Conservation (phyloP, 2,113 vertebrate species). For the Tragulus kanchil region DNA sequence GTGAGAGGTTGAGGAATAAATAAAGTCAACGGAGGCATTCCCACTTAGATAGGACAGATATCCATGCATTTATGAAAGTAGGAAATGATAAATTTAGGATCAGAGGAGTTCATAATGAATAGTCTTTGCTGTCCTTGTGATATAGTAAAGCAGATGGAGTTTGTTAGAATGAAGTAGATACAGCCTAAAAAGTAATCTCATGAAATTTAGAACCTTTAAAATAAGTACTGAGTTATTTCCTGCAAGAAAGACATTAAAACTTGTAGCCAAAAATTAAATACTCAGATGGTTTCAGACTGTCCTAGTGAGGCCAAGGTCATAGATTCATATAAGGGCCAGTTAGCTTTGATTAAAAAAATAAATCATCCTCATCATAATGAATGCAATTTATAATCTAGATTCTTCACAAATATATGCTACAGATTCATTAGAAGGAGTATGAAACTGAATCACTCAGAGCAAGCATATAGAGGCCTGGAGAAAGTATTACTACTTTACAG, state of each 20-base stretch:
- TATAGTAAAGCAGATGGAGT: background rate
- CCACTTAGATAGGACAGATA: background rate
- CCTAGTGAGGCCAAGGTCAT: conserved; percentile 33
- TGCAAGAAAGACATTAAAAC: conserved; percentile 59
- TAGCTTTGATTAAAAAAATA: conserved; percentile 60
- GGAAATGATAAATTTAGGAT: background rate
- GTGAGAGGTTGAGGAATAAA: background rate
- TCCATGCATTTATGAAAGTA: background rate
- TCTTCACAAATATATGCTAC: background rate
- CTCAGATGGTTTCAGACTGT: background rate
- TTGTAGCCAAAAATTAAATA: conserved; percentile 10
- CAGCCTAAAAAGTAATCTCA: conserved; percentile 20
- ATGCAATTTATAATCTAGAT: background rate
- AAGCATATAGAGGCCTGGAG: background rate
- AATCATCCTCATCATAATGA: background rate
- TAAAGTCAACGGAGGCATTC: background rate
- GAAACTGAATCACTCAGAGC: background rate
- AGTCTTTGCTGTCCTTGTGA: background rate
- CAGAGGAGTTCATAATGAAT: background rate
- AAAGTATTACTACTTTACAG: conserved; percentile 33
- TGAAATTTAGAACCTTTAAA: conserved; percentile 53
- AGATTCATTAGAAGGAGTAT: background rate
- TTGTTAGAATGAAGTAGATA: background rate
- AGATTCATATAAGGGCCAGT: background rate
- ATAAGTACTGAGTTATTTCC: conserved; percentile 8